phyloP scores from a whole-genome alignment of 2,888 invertebrate genomes.

The Chymomyza fuscimana region DNA sequence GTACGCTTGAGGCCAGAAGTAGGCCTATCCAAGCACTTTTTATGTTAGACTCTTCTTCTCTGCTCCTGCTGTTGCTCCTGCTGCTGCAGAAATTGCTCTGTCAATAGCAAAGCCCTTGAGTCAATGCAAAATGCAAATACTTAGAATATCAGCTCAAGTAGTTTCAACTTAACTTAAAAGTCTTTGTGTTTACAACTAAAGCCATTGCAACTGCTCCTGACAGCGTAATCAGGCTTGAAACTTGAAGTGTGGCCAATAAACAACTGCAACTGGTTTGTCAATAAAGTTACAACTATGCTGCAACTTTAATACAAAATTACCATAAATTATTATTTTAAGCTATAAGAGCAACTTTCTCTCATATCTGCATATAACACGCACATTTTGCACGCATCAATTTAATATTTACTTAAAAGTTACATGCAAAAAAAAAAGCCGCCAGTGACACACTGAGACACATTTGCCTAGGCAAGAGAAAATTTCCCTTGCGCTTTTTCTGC shows the following conservation, averaged over 20 bases:
- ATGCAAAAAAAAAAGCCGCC: background rate
- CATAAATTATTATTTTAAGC: background rate
- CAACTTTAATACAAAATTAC: too few species aligned
- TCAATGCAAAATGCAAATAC: conserved; percentile 43
- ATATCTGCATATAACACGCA: background rate
- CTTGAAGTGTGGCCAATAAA: too few species aligned
- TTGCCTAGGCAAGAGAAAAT: conserved; percentile 45
- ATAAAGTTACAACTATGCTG: too few species aligned
- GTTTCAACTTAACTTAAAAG: background rate
- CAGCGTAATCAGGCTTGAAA: too few species aligned
- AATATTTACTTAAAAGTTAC: background rate
- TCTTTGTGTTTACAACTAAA: background rate
- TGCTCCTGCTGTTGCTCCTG: conserved; percentile 13
- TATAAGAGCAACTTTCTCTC: background rate
- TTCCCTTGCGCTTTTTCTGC: conserved; percentile 24
- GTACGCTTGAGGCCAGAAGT: conserved; percentile 62
- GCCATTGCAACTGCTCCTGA: background rate
- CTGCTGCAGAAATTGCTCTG: background rate
- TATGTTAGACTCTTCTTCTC: conserved; percentile 39
- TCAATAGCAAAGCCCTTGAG: conserved; percentile 37
- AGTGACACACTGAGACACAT: conserved; percentile 9
- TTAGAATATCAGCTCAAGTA: background rate
- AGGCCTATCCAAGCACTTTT: conserved; percentile 71
- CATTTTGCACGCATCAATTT: background rate
- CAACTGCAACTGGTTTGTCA: too few species aligned